Evolutionary conservation across 92 coral and sea anemone species (phyloP).

Genomic region (Parazoanthus swiftii): DNA sequence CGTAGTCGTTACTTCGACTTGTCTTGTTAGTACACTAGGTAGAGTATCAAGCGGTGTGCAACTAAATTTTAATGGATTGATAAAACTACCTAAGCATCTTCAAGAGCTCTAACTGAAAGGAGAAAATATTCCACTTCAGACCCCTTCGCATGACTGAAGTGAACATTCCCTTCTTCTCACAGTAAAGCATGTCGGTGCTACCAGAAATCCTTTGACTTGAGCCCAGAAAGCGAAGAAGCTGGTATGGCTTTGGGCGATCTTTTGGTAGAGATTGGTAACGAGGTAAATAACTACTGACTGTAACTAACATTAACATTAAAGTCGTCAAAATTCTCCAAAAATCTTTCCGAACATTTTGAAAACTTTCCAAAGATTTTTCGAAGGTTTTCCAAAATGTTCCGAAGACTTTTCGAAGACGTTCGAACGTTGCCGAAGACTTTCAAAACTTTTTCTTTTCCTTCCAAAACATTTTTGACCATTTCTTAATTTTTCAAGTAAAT

Average conservation of each 20-base stretch:
- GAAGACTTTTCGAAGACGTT: no score
- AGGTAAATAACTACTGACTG: constrained; percentile 52
- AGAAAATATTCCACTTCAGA: not conserved
- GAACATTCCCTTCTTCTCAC: not conserved
- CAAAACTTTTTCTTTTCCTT: no score
- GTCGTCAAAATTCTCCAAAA: not conserved
- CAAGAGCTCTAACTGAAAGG: no score
- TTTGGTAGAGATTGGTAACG: constrained; percentile 70
- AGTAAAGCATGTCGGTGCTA: constrained; percentile 95
- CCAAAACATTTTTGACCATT: no score
- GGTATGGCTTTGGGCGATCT: constrained; percentile 87
- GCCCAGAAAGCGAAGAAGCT: constrained; percentile 71
- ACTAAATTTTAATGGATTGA: no score
- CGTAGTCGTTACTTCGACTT: no score
- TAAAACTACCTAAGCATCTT: no score
- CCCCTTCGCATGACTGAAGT: not conserved
- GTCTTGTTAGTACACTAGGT: not conserved
- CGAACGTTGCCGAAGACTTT: no score
- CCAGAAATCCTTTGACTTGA: constrained; percentile 92
- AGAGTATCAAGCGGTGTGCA: not conserved
- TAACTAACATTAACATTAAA: not conserved
- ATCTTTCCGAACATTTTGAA: no score
- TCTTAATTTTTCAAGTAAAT: no score
- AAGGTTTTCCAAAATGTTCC: no score
- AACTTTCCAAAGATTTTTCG: no score